A percentile compares a stretch with the other conserved stretches of the same genome.
Evolutionary conservation across 1,140 invertebrate genomes (phyloP).

Genomic region (Branchinecta lynchi): DNA sequence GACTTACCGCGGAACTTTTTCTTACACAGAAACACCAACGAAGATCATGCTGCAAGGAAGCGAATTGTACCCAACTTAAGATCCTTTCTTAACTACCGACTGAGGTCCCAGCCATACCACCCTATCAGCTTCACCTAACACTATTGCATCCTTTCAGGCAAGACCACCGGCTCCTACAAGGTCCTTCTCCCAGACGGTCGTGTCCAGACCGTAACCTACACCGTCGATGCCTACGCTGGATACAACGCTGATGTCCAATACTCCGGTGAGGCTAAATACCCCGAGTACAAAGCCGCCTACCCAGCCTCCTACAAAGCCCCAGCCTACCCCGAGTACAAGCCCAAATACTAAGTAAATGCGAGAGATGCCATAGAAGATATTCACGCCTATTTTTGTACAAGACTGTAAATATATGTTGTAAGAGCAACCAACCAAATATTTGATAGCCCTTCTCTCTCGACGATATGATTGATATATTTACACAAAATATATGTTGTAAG

Average conservation of each 20-base stretch:
- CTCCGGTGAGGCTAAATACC: background rate
- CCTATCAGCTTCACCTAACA: no score
- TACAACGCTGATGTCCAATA: background rate
- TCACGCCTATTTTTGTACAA: slow-evolving; percentile 2
- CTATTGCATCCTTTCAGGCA: background rate
- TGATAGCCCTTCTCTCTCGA: background rate
- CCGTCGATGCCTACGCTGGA: background rate
- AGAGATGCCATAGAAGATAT: background rate
- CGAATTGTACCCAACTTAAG: no score
- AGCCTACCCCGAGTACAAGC: background rate
- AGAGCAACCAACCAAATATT: slow-evolving; percentile 14
- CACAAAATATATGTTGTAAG: no score
- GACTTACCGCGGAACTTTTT: no score
- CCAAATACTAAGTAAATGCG: background rate
- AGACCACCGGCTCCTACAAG: background rate
- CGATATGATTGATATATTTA: no score
- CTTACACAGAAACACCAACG: no score
- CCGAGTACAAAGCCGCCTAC: background rate
- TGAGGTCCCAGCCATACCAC: no score
- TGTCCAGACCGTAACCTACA: background rate
- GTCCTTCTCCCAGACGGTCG: background rate
- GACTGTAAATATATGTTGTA: background rate
- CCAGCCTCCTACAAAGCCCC: background rate
- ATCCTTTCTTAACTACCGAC: no score
- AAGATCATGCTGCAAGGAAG: no score